A percentile compares a stretch with the other conserved stretches of the same genome.
Conservation (phyloP, 2,888 invertebrate genomes). For the Ochropacha duplaris region DNA sequence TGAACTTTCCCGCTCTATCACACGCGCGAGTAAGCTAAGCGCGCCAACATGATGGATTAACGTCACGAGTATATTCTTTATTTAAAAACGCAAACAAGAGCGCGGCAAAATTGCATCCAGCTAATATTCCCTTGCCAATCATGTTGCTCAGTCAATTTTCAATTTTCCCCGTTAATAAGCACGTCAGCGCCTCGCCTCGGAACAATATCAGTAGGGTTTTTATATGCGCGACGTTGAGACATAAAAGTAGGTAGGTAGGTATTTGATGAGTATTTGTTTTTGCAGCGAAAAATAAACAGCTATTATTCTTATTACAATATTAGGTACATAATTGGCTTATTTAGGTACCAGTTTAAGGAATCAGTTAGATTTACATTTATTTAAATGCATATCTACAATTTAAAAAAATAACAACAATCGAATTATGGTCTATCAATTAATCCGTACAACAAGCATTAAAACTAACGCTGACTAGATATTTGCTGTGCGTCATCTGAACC, state of each 20-base stretch:
- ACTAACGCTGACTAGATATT: not conserved
- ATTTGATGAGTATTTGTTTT: slow-evolving; percentile 18
- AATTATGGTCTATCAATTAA: too few relatives aligned
- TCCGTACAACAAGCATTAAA: not conserved
- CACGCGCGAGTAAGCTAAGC: slow-evolving; percentile 5
- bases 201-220: slow-evolving; percentile 62
- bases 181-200: slow-evolving; percentile 64
- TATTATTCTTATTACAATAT: not conserved
- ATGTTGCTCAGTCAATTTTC: slow-evolving; percentile 78
- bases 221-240: slow-evolving; percentile 42
- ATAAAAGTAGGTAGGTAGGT: too few relatives aligned
- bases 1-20: not conserved
- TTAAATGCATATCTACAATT: too few relatives aligned
- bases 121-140: slow-evolving; percentile 82
- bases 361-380: too few relatives aligned
- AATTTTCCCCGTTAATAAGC: slow-evolving; percentile 79
- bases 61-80: slow-evolving; percentile 64
- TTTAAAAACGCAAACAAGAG: slow-evolving; percentile 65
- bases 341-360: too few relatives aligned
- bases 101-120: slow-evolving; percentile 70
- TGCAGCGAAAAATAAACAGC: slow-evolving; percentile 10
- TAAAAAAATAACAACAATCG: too few relatives aligned
- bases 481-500: not conserved
- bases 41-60: slow-evolving; percentile 70
- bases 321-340: too few relatives aligned